Base-by-base conservation (phyloP, 2,888 invertebrate species). In the Drosophila siamana region DNA sequence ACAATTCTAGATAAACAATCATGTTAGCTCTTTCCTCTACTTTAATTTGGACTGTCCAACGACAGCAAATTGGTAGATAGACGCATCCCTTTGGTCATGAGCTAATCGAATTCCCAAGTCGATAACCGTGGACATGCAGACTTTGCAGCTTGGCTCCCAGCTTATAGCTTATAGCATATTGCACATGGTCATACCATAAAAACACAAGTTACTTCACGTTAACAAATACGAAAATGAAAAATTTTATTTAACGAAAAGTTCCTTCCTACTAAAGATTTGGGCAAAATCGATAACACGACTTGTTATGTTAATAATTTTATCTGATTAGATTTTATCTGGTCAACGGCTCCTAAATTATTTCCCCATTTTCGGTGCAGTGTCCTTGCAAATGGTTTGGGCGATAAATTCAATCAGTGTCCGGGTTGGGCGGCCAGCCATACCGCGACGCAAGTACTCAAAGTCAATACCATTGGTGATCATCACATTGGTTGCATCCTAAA, bases 391-490 rank as follows among this genome's bases (percentile, higher is more conserved):
- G 0, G 95, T 91, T 82, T 95, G 95, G 30, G 94, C 94, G 55
- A 96, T 91, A 76, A 96, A 94, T 88, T 96, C 95, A 4, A 96
- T 94, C n/a, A 96, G 85, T 0, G 96, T 96, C 55, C 96, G 92
- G 0, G 96, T 95, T 4, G 96, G 96, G n/a, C 96, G 93, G n/a
- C 96, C 96, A 26, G 95, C 94, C 95, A 95, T 95, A 15, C 95
- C 95, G 46, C 93, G 92, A 1, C 93, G 91, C 40, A 95, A 90
- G 80, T 95, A 95, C 0, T 94, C 92, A 69, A 93, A 94, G 67
- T 94, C 94, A 15, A 92, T 91, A 33, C 95, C 96, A 76, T 94
- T 94, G 48, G 95, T 94, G 57, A 93, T 93, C 93, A 96, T 95
- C 0, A 96, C 95, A 76, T 96, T 96, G 71, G 95, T 95, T 1